Conservation (phyloP, 2,113 vertebrate genomes). For the Chiloscyllium plagiosum region DNA sequence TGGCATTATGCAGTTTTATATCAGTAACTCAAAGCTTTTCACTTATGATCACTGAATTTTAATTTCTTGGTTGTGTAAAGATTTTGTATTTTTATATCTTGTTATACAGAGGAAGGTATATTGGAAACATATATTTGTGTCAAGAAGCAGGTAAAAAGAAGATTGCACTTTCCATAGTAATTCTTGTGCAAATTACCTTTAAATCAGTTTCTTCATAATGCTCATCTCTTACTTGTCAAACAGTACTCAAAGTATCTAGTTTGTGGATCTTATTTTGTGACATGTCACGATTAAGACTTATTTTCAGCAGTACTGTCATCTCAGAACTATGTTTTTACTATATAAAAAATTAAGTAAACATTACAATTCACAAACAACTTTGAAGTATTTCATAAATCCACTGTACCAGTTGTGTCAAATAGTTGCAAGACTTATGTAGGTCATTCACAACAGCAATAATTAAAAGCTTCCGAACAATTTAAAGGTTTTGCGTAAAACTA, state of each 20-base stretch:
- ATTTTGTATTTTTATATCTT: background rate
- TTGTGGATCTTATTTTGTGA: background rate
- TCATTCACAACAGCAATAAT: background rate
- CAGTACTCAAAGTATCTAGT: background rate
- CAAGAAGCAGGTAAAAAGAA: background rate
- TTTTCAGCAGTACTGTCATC: background rate
- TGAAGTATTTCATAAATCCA: conserved; percentile 16
- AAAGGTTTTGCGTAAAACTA: background rate
- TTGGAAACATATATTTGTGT: background rate
- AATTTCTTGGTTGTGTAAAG: background rate
- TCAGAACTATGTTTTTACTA: background rate
- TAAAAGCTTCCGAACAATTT: background rate
- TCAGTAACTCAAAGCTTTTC: background rate
- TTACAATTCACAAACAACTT: background rate
- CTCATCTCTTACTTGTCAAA: background rate
- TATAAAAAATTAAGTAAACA: background rate
- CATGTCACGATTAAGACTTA: background rate
- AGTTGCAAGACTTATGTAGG: background rate
- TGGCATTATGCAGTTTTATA: background rate
- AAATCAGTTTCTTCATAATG: conserved; percentile 14
- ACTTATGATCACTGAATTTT: background rate
- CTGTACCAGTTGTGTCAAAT: conserved; percentile 15
- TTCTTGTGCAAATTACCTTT: background rate
- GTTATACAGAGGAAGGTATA: background rate
- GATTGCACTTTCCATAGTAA: background rate